Evolutionary conservation across 2,113 vertebrate species (phyloP), one percentile per base, ranked within the genome.

Genomic region (Gallinago undulata): DNA sequence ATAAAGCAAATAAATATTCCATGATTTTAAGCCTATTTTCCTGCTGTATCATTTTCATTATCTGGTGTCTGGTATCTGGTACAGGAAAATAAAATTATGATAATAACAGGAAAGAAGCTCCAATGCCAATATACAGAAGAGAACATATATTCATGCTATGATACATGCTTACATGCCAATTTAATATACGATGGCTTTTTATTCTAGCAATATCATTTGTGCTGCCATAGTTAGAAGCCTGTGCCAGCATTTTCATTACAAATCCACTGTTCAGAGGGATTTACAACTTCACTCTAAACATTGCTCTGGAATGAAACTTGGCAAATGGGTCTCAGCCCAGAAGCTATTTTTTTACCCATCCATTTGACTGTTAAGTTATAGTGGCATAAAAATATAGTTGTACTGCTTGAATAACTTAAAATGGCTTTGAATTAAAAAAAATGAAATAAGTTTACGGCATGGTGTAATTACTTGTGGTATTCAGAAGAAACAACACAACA

Each of bases 211-310:
- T 85, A 81, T 68, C 45, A 41, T 89, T 93, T 96, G 89, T 84
- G 60, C 37, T 92, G 72, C 68, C 50, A 64, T 53, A 91, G 64
- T 80, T 66, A 86, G 86, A 90, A 88, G 41, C 64, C 64, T 84
- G 33, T 91, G 89, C 84, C 88, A 96, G n/a, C 57, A 67, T 78
- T 90, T 96, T 91, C 95, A 92, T 97, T 97, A 96, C 78, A 80
- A 93, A 93, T 51, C 51, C 57, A 78, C 86, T 91, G 56, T 86
- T 93, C 77, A 11, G 2, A 51, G 81, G 86, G 81, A 86, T 96
- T 96, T 97, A 94, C 78, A 96, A 72, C 6, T 25, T 91, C 45
- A 76, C 51, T 85, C 76, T 83, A 66, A 95, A 72, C 43, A 53
- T 55, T 87, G 59, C 43, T 93, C 47, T 84, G 87, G 90, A 96